Evolutionary conservation across 2,797 vertebrate genomes (phyloP).

Genomic region (Diglossa cyanea): DNA sequence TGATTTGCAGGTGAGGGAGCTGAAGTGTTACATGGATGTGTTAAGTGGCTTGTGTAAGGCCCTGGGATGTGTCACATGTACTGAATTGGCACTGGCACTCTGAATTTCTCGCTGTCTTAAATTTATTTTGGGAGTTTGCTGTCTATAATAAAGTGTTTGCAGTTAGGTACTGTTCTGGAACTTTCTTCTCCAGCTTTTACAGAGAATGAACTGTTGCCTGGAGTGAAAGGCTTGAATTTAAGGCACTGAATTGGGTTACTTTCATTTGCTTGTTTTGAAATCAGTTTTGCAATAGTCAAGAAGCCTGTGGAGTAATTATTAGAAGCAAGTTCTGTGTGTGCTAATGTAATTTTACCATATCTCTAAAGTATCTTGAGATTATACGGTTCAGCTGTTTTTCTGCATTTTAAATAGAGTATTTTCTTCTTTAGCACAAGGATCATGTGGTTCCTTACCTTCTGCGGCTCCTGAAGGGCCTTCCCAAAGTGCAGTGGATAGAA

Average conservation of each 20-base stretch:
- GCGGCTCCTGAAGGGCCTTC: conserved; percentile 89
- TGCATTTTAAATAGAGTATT: background rate
- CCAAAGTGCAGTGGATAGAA: conserved; percentile 96
- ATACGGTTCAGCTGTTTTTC: background rate
- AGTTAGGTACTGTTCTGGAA: background rate
- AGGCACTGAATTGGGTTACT: background rate
- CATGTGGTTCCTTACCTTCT: conserved; percentile 90
- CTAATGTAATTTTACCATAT: background rate
- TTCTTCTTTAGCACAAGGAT: conserved; percentile 89
- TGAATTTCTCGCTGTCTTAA: background rate
- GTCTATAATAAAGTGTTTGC: background rate
- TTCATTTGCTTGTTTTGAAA: conserved; percentile 1
- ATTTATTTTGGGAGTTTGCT: background rate
- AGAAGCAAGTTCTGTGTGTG: background rate
- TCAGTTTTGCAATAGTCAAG: background rate
- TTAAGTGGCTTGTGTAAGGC: background rate
- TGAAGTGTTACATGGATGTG: background rate
- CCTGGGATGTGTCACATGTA: background rate
- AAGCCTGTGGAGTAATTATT: background rate
- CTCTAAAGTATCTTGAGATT: background rate
- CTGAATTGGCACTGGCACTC: background rate
- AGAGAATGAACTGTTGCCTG: background rate
- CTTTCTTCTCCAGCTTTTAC: background rate
- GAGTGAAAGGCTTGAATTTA: background rate
- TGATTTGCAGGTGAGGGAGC: background rate